phyloP scores from a whole-genome alignment of 2,797 vertebrate genomes.

The Pristis pectinata region DNA sequence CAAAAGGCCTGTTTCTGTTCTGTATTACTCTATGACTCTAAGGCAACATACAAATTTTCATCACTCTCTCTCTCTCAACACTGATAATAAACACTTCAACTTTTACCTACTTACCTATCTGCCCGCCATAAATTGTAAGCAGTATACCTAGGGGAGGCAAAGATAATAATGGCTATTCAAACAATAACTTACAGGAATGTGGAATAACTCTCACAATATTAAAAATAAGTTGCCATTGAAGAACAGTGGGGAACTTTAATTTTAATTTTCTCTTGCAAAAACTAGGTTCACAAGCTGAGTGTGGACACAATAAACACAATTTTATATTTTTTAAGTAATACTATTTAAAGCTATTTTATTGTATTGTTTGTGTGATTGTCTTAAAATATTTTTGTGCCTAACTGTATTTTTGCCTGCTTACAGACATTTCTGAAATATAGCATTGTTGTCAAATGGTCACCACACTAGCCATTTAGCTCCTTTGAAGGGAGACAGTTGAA shows the following conservation, averaged over 20 bases:
- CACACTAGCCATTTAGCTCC: not conserved
- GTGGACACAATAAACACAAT: not conserved
- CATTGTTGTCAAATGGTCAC: not conserved
- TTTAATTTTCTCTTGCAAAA: not conserved
- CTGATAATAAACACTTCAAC: not conserved
- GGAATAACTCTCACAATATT: not conserved
- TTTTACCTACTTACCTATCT: not conserved
- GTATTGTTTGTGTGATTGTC: not conserved
- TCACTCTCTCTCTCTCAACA: not conserved
- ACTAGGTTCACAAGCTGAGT: not conserved
- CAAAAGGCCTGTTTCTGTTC: too few relatives aligned
- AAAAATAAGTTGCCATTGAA: not conserved
- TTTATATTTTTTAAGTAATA: not conserved
- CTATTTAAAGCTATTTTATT: not conserved
- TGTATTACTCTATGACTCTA: too few relatives aligned
- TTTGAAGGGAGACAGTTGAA: not conserved
- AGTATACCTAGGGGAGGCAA: not conserved
- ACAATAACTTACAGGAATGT: not conserved
- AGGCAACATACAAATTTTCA: not conserved
- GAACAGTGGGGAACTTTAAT: not conserved
- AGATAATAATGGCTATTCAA: not conserved
- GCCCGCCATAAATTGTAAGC: not conserved
- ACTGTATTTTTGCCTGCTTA: not conserved
- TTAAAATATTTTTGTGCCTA: not conserved
- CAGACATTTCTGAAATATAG: not conserved